A percentile compares a stretch with the other conserved stretches of the same genome.
Evolutionary conservation across 1,140 invertebrate species (phyloP).

Genomic region (Trichomalopsis sarcophagae): DNA sequence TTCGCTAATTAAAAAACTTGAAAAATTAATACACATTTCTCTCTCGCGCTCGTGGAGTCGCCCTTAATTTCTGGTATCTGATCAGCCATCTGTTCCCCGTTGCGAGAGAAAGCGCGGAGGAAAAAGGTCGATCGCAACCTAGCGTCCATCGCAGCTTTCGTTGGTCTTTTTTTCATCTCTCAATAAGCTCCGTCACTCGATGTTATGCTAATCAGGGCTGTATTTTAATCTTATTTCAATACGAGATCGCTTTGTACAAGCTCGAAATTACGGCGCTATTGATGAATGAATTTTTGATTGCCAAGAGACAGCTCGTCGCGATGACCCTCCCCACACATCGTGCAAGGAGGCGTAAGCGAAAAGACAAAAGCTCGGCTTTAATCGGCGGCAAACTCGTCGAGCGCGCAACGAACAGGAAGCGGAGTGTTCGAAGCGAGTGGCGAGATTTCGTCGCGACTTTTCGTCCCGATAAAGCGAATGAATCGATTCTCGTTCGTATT

Average conservation of each 20-base stretch:
- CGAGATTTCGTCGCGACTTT: slow-evolving; percentile 59
- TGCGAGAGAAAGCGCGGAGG: slow-evolving; percentile 10
- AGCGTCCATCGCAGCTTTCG: background rate
- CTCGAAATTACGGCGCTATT: background rate
- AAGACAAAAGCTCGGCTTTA: slow-evolving; percentile 29
- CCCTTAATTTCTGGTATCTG: slow-evolving; percentile 75
- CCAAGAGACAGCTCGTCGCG: too few species aligned
- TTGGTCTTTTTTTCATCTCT: background rate
- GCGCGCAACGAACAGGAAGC: slow-evolving; percentile 56
- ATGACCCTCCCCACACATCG: too few species aligned
- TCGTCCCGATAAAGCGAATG: slow-evolving; percentile 45
- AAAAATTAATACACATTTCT: slow-evolving; percentile 77
- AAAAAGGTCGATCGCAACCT: background rate
- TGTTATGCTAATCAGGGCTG: slow-evolving; percentile 8
- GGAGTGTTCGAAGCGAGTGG: slow-evolving; percentile 59
- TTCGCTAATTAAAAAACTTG: slow-evolving; percentile 77
- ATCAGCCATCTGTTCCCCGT: slow-evolving; percentile 74
- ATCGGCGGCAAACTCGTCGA: slow-evolving; percentile 49
- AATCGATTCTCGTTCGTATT: slow-evolving; percentile 72
- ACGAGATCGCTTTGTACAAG: too few species aligned
- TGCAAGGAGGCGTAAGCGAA: too few species aligned
- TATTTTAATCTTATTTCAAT: too few species aligned
- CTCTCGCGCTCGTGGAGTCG: slow-evolving; percentile 62
- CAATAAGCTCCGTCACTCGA: background rate
- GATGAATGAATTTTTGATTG: slow-evolving; percentile 18